Base-by-base conservation (phyloP, 2,113 vertebrate genomes). In the Epinephelus fuscoguttatus region DNA sequence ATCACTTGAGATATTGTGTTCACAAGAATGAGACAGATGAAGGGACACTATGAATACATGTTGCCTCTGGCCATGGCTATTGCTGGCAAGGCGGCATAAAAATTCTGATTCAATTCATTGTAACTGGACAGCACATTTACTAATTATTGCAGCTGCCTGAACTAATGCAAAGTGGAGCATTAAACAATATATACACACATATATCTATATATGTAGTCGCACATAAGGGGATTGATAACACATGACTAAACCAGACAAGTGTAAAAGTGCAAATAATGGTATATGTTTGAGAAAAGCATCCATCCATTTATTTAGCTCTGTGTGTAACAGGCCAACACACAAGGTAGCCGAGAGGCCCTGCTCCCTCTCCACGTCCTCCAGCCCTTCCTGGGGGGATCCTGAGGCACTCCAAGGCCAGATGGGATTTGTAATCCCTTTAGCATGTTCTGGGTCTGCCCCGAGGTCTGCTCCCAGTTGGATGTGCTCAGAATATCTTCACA, bases 401-500 rank as follows among this genome's bases (percentile, higher is more conserved):
- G 1, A 57, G 33, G 19, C 33, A 0, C 45, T 71, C 7, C 15
- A 5, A 19, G 19, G 45, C 18, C 74, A 76, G 66, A 56, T 21
- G 61, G 61, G 55, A 69, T 64, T 69, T 71, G 30, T 52, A 75
- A 71, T 71, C 45, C 76, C 64, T 13, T 40, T 14, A 64, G 69
- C 23, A 15, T 57, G 47, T 50, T 64, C 55, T 42, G 61, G 30
- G 0, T 81, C 21, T 30, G 60, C 78, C 50, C 53, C 12, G 42
- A 10, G 30, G 56, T 55, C 62, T 33, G 59, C 62, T 81, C 23
- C 53, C 45, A 33, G 52, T 18, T 47, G 9, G 45, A 74, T 63
- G 23, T 66, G 64, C 42, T 21, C 64, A 68, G 72, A 80, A 89
- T 85, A 64, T 25, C 47, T 76, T 75, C 10, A 45, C 12, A 63